A percentile compares a stretch with the other conserved stretches of the same genome.
Conservation (phyloP, 1,140 invertebrate species). For the Meloidogyne floridensis region DNA sequence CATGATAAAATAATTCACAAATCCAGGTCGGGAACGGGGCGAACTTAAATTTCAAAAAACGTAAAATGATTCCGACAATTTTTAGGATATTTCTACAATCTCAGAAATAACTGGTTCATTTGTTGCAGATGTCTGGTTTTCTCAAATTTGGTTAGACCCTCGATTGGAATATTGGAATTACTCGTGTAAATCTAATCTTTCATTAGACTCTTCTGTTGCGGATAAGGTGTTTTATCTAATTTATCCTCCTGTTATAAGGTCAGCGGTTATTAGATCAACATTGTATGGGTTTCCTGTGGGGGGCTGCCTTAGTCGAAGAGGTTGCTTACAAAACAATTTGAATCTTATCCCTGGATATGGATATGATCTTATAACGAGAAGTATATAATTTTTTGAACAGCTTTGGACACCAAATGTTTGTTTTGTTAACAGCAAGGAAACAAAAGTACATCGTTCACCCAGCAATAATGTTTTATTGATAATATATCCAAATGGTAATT, state of each 20-base stretch:
- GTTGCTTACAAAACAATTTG: too few species aligned
- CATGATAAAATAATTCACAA: too few species aligned
- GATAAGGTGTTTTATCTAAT: conserved; percentile 33
- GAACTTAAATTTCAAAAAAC: neutral
- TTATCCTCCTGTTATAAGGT: too few species aligned
- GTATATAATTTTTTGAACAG: conserved; percentile 12
- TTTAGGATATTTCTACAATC: conserved; percentile 63
- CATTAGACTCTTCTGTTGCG: conserved; percentile 58
- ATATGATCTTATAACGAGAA: neutral
- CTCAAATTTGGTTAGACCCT: conserved; percentile 62
- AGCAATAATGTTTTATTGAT: conserved; percentile 61
- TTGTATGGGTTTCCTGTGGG: too few species aligned
- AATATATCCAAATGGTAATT: conserved; percentile 65
- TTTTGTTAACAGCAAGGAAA: conserved; percentile 59
- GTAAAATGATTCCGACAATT: neutral
- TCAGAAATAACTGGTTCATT: conserved; percentile 65
- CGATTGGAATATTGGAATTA: conserved; percentile 59
- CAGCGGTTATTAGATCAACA: too few species aligned
- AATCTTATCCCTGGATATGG: too few species aligned
- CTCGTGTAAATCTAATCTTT: conserved; percentile 62
- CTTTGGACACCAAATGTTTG: conserved; percentile 64
- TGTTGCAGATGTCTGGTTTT: conserved; percentile 65
- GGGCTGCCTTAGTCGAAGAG: too few species aligned
- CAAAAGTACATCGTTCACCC: conserved; percentile 59
- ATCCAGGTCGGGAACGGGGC: too few species aligned